These are phyloP conservation scores for Dicentrarchus labrax DNA, from an alignment of 2,113 vertebrate species.

Conservation along the genomic window DNA sequence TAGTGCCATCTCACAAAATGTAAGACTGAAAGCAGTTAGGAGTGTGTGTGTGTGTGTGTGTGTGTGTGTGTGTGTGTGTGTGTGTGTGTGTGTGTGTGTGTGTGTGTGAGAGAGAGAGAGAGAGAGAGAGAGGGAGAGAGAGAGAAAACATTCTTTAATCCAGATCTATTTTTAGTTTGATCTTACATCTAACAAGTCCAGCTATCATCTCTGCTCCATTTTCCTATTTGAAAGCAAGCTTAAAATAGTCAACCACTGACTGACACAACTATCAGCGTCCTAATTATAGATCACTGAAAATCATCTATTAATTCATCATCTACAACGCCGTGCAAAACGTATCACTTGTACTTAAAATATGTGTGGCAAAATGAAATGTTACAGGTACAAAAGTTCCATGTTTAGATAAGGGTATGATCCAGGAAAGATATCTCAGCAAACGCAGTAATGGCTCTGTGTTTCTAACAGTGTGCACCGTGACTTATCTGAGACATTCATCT, in stretches of 20 bases:
- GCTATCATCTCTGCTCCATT: conserved; percentile 38
- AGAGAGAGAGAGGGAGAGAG: neutral
- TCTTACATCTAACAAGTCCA: conserved; percentile 20
- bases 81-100: neutral
- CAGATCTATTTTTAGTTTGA: conserved; percentile 51
- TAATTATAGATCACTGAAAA: conserved; percentile 53
- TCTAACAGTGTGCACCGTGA: neutral
- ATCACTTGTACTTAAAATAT: neutral
- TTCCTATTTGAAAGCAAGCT: conserved; percentile 34
- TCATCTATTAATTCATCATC: conserved; percentile 43
- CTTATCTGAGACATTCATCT: neutral
- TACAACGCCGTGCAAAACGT: neutral
- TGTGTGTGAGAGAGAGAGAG: neutral
- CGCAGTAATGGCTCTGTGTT: neutral
- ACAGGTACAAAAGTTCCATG: neutral
- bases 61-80: conserved; percentile 12
- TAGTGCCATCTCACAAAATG: neutral
- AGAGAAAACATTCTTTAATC: conserved; percentile 6
- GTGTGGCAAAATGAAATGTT: neutral
- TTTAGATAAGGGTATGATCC: neutral
- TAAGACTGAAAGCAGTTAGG: neutral
- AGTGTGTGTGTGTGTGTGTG: neutral
- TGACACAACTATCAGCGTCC: conserved; percentile 26
- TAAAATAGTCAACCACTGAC: conserved; percentile 44
- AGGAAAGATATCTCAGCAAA: neutral